Conservation (phyloP, 2,797 vertebrate genomes). For the Neosilurus hyrtlii region DNA sequence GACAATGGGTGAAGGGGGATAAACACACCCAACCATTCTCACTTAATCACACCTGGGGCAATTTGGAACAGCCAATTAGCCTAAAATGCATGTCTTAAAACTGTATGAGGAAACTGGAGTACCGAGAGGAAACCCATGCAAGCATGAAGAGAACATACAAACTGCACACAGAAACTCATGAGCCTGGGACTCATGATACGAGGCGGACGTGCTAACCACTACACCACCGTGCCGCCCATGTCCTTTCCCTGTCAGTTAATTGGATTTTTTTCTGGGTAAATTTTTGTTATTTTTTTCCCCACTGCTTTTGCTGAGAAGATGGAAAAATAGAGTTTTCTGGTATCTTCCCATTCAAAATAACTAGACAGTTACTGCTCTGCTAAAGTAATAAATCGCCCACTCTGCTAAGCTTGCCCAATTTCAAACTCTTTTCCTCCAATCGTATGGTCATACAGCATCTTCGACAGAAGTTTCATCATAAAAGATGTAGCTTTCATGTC, state of each 20-base stretch:
- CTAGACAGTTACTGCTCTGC: background rate
- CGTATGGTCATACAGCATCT: background rate
- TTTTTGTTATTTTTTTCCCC: background rate
- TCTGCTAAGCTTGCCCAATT: background rate
- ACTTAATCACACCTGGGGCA: no score
- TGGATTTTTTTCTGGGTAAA: background rate
- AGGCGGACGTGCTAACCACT: no score
- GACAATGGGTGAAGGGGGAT: no score
- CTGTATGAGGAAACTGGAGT: no score
- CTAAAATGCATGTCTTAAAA: no score
- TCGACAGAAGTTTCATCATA: background rate
- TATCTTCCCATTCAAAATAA: background rate
- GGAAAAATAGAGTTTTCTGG: background rate
- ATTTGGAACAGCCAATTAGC: no score
- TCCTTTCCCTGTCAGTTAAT: background rate
- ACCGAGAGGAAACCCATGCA: no score
- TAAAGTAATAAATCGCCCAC: background rate
- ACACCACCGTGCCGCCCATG: no score
- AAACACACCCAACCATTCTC: no score
- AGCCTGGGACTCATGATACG: no score
- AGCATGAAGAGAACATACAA: no score
- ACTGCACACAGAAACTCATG: no score
- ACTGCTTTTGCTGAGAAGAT: background rate
- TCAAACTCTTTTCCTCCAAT: background rate
- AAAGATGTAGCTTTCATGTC: background rate